Base-by-base conservation (phyloP, 2,113 vertebrate species). In the Chinchilla lanigera region DNA sequence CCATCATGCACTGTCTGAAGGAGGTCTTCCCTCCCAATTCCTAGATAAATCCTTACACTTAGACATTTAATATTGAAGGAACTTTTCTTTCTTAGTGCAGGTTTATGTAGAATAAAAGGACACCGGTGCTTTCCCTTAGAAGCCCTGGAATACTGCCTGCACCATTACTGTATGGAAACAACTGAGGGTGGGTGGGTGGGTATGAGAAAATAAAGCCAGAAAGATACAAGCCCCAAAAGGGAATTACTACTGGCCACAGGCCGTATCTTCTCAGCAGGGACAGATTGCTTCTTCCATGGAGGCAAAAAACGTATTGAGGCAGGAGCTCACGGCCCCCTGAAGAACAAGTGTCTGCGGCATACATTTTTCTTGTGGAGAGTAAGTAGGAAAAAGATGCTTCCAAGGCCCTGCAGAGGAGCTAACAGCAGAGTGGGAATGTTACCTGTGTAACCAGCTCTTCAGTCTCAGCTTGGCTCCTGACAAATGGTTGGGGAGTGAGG, bases 11-110 rank as follows among this genome's bases (percentile, higher is more conserved):
- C n/a, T 91, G 52, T 86, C 58, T 90, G 86, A 93, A 96, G 28
- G 73, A 38, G 63, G 60, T 61, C 35, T 67, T 26, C 38, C n/a
- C 89, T 90, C 52, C 26, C 16, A 28, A 7, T 81, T 93, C 88
- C n/a, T 92, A 61, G n/a, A 26, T 44, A 88, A 85, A 65, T 86
- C 11, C n/a, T 85, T 97, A 58, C 3, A 80, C 80, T 82, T 93
- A 94, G 58, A 88, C 52, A 71, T 35, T 78, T 58, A 96, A 4
- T 50, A 80, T 8, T 87, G 33, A 87, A 90, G 41, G 20, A 44
- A 65, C 44, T 82, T 83, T 67, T 86, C n/a, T 61, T n/a, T 44
- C 14, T 60, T 58, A 77, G 82, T 17, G 1, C 50, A 26, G 35
- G 33, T 52, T 78, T 35, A 22, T 81, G 86, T 47, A 81, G 28